A percentile compares a stretch with the other conserved stretches of the same genome.
phyloP scores from a whole-genome alignment of 2,797 vertebrate species.

The Lagorchestes hirsutus region DNA sequence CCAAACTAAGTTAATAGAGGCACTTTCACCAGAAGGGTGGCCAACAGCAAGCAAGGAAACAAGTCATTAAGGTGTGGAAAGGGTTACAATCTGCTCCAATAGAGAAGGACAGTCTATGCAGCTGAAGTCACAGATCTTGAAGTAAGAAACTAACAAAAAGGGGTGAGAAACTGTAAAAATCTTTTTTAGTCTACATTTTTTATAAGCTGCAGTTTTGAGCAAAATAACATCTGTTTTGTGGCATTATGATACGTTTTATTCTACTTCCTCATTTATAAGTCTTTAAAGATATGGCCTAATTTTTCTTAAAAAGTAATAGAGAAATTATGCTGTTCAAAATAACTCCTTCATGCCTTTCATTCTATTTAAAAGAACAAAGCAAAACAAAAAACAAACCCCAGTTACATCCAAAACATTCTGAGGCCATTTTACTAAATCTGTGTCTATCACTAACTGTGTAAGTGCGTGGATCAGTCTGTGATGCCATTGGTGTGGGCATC shows the following conservation, averaged over 20 bases:
- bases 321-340: conserved; percentile 38
- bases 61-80: background rate
- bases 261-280: background rate
- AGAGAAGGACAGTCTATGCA: background rate
- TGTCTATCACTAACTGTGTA: background rate
- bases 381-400: conserved; percentile 21
- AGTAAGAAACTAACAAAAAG: conserved; percentile 39
- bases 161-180: conserved; percentile 45
- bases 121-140: background rate
- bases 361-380: background rate
- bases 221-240: conserved; percentile 44
- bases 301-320: conserved; percentile 51
- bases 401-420: conserved; percentile 32
- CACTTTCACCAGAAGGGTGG: background rate
- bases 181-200: conserved; percentile 46
- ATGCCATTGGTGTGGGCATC: background rate
- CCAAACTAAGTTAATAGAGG: background rate
- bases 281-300: conserved; percentile 36
- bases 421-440: background rate
- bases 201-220: background rate
- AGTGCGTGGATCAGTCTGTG: background rate
- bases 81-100: background rate
- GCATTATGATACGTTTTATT: conserved; percentile 7
- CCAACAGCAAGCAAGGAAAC: background rate
- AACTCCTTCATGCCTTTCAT: background rate